Evolutionary conservation across 2,113 vertebrate species (phyloP).

Genomic region (Sakesphorus luctuosus): DNA sequence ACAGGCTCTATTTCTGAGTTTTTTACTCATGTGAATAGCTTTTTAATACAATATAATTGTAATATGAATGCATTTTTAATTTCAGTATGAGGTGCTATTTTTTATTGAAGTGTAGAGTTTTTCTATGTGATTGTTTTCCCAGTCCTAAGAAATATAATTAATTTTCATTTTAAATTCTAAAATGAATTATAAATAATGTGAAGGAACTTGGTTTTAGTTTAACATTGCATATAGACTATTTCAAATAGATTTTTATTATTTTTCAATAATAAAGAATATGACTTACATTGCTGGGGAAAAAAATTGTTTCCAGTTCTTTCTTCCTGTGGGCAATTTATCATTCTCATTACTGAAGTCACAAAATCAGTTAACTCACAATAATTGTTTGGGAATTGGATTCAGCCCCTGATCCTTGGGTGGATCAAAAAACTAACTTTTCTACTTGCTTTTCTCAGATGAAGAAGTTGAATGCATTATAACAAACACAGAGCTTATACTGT

Average conservation of each 20-base stretch:
- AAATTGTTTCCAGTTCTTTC: neutral
- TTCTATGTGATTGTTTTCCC: neutral
- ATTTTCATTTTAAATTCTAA: neutral
- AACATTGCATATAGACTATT: neutral
- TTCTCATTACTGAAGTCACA: neutral
- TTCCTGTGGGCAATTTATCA: neutral
- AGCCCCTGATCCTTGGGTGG: neutral
- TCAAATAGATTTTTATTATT: neutral
- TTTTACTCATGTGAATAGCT: neutral
- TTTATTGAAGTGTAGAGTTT: neutral
- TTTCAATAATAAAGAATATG: neutral
- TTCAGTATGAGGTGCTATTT: neutral
- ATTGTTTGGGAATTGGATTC: conserved; percentile 1
- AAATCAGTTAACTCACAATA: neutral
- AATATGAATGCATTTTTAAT: neutral
- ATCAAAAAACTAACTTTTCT: neutral
- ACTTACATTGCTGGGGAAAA: neutral
- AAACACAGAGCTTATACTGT: neutral
- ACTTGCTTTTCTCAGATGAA: neutral
- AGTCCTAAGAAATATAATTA: neutral
- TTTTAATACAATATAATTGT: neutral
- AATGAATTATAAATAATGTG: neutral
- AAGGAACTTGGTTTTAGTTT: neutral
- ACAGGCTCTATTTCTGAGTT: neutral
- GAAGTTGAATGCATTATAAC: neutral